Base-by-base conservation (phyloP, 2,888 invertebrate genomes). In the Drosophila koepferae region DNA sequence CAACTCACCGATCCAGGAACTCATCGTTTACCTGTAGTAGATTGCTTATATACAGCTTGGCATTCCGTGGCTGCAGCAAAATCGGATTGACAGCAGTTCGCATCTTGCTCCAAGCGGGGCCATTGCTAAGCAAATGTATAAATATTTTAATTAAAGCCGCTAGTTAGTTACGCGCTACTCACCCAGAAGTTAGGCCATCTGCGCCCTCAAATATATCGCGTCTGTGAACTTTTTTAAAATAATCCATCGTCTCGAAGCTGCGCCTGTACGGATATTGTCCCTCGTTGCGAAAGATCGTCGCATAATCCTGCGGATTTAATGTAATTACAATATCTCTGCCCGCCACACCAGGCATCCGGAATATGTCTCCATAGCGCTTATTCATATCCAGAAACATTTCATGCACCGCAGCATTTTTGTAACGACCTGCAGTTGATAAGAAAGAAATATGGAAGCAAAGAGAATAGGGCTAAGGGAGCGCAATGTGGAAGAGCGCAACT, bases 51-150 rank as follows among this genome's bases (percentile, higher is more conserved):
- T 95, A 95, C 1, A 94, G 89, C 86, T 94, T 94, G 1, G 94
- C 93, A 69, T 94, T 91, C 75, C 95, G 94, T 0, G 96, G 95
- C 82, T 95, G 94, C 91, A 96, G 92, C 91, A 96, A 93, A 41
- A 95, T 94, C 59, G 95, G 95, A 91, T 96, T 96, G 0, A 96
- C 95, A 69, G 95, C 95, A 0, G 95, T 94, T 20, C 96, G 94
- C 76, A 96, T 94, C 61, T 94, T 94, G 46, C 95, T 94, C 96
- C 96, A 96, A 76, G 95, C 93, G 16, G 94, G 94, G 1, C 95
- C 96, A 92, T 96, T 95, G 3, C 94, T 95, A 80, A 16, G 18
- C 2, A 31, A 7, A n/a, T n/a, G n/a, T n/a, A n/a, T 0, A 40
- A 3, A 31, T 38, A 51, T 20, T n/a, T 36, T 14, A 14, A 28